phyloP scores from a whole-genome alignment of 2,113 vertebrate genomes.

The Oophaga pumilio region DNA sequence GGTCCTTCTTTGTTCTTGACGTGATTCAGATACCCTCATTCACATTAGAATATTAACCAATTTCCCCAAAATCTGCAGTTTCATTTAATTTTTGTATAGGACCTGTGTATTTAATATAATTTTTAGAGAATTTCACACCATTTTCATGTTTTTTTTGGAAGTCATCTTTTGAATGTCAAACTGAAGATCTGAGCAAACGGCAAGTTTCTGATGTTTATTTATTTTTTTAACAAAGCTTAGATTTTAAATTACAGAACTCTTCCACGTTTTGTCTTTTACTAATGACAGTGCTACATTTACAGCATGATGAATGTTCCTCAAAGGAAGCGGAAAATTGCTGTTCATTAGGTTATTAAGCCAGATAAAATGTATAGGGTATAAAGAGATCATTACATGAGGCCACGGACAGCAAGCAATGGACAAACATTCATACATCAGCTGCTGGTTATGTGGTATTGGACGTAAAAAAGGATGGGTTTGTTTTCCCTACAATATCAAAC shows the following conservation, averaged over 20 bases:
- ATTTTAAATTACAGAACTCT: neutral
- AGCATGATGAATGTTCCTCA: neutral
- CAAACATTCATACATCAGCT: neutral
- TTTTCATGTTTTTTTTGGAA: neutral
- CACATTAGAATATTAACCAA: neutral
- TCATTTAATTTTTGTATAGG: neutral
- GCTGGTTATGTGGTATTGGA: neutral
- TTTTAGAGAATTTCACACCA: neutral
- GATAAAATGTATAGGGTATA: neutral
- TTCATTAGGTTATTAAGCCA: neutral
- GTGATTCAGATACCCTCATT: neutral
- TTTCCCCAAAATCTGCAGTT: neutral
- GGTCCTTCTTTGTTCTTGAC: neutral
- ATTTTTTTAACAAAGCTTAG: neutral
- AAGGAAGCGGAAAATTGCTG: conserved; percentile 22
- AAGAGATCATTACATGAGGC: conserved; percentile 14
- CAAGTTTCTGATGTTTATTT: neutral
- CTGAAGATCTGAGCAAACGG: neutral
- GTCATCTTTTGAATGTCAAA: neutral
- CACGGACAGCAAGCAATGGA: neutral
- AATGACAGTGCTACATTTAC: neutral
- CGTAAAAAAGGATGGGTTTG: neutral
- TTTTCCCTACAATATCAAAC: neutral
- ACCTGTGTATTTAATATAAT: neutral
- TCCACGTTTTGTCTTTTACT: neutral